Base-by-base conservation (phyloP, 1,140 invertebrate genomes). In the Neodiprion fabricii region DNA sequence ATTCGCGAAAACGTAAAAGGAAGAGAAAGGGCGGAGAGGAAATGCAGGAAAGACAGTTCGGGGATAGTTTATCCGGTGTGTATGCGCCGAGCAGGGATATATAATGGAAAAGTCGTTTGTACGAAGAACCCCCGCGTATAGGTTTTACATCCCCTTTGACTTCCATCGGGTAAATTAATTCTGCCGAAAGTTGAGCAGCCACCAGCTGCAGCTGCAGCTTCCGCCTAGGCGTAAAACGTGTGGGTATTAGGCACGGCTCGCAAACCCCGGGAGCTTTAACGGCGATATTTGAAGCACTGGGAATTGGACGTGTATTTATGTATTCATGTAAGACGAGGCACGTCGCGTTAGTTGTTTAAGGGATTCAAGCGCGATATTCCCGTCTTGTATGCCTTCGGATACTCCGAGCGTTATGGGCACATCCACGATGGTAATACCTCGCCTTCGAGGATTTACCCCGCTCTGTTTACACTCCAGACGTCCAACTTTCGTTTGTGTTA, bases 1-100 rank as follows among this genome's bases (percentile, higher is more conserved):
- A 40, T 40, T 40, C 28, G 28, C 28, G 28, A 61, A 61, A 61
- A 61, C 4, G 53, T 61, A 61, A 61, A 61, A 61, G 53, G 53
- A 61, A 61, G 11, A 61, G 53, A 61, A 61, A 61, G n/a, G 28
- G 28, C 28, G 28, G 53, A 61, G 11, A 61, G 53, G n/a, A 61
- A 61, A 61, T 61, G 53, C n/a, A 61, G 53, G 9, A 61, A 61
- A 61, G 53, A 61, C 53, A 61, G 53, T 61, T 9, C n/a, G 53
- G n/a, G 53, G 53, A 61, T 61, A 61, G 53, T 61, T 61, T 61
- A 61, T 61, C 53, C 53, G 53, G 53, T 61, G 50, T 53, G 9
- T 9, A 17, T 61, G 28, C 28, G 53, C 53, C 53, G 4, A 61
- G 53, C 28, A 40, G 28, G 28, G 28, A 5, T 40, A 0, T 40